Evolutionary conservation across 2,797 vertebrate species (phyloP).

Genomic region (Sebastes glaucus): DNA sequence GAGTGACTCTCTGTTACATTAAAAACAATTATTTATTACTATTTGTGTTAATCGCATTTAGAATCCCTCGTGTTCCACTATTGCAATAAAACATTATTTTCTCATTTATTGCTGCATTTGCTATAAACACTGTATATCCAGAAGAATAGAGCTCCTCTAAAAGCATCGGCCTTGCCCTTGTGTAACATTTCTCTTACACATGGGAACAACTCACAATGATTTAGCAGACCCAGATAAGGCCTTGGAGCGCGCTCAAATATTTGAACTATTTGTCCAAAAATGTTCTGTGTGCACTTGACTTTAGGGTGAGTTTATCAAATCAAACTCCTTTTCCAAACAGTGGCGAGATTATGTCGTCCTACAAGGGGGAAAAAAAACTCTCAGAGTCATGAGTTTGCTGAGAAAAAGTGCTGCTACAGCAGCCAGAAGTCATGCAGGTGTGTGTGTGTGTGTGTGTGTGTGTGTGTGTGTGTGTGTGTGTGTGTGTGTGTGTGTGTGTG

Average conservation of each 20-base stretch:
- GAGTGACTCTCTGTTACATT: no score
- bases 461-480: conserved; percentile 22
- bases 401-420: conserved; percentile 54
- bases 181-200: conserved; percentile 36
- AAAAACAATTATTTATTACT: neutral
- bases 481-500: conserved; percentile 11
- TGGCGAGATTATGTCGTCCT: conserved; percentile 49
- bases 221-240: conserved; percentile 68
- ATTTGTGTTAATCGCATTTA: neutral
- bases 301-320: conserved; percentile 65
- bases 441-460: conserved; percentile 18
- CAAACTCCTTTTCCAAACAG: conserved; percentile 64
- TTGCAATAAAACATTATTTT: neutral
- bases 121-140: neutral
- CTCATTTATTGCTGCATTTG: neutral
- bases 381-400: conserved; percentile 53
- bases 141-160: neutral
- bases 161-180: conserved; percentile 23
- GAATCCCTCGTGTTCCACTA: neutral
- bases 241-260: conserved; percentile 76
- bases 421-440: conserved; percentile 56
- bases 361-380: conserved; percentile 7
- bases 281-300: conserved; percentile 60
- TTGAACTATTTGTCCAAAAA: conserved; percentile 75
- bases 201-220: conserved; percentile 58